Evolutionary conservation across 2,113 vertebrate species (phyloP).

Genomic region (Chaetura pelagica): DNA sequence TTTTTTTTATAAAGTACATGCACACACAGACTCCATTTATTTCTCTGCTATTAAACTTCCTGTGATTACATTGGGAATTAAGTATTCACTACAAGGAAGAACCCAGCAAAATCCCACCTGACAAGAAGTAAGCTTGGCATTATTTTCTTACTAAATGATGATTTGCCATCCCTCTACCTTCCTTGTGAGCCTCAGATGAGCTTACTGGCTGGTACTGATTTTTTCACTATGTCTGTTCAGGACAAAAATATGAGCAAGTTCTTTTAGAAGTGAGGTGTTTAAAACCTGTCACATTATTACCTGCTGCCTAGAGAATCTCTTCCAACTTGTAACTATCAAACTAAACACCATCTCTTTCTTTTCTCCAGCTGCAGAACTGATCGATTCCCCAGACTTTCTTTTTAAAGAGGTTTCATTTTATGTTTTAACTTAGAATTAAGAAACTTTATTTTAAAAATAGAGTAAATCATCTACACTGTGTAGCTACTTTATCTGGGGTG

Average conservation of each 20-base stretch:
- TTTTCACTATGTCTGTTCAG: background rate
- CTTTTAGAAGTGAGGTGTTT: background rate
- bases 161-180: background rate
- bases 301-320: constrained; percentile 4
- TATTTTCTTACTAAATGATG: background rate
- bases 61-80: background rate
- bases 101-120: background rate
- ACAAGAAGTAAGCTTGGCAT: background rate
- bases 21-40: background rate
- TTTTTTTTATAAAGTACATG: background rate
- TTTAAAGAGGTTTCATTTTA: background rate
- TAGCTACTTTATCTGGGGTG: background rate
- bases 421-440: constrained; percentile 27
- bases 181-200: background rate
- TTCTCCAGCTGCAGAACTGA: constrained; percentile 16
- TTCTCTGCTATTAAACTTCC: background rate
- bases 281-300: background rate
- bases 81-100: background rate
- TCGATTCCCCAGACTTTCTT: background rate
- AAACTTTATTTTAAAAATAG: constrained; percentile 54
- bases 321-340: background rate
- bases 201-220: background rate
- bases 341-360: background rate
- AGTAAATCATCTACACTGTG: background rate
- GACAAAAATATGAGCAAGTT: background rate